Evolutionary conservation across 2,797 vertebrate species (phyloP).

Genomic region (Psittacula derbiana): DNA sequence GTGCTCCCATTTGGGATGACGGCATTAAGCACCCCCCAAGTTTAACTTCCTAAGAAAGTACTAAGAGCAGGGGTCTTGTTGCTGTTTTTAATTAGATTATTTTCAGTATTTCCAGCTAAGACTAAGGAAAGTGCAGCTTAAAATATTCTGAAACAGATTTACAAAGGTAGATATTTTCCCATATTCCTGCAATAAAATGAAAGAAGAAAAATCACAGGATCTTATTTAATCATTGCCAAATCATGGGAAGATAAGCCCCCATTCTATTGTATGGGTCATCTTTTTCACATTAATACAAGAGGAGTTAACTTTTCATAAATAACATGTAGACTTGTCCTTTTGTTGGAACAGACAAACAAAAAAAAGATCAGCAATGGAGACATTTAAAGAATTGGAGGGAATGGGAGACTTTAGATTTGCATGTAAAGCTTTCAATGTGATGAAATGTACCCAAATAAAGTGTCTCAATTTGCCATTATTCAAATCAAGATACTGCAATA

Average conservation of each 20-base stretch:
- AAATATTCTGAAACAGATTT: background rate
- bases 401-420: conserved; percentile 3
- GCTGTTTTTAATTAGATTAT: background rate
- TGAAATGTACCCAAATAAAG: conserved; percentile 62
- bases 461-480: conserved; percentile 53
- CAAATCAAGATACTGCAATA: conserved; percentile 56
- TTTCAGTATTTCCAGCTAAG: background rate
- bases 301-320: background rate
- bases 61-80: background rate
- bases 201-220: background rate
- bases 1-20: background rate
- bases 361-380: background rate
- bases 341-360: background rate
- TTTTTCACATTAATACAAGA: background rate
- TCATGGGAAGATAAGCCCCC: background rate
- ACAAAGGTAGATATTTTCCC: background rate
- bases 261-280: background rate
- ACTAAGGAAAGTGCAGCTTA: background rate
- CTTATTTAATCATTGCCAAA: background rate
- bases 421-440: background rate
- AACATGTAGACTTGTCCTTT: background rate
- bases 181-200: background rate
- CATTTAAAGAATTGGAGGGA: background rate
- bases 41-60: background rate
- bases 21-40: background rate